phyloP scores from a whole-genome alignment of 1,140 invertebrate species.

The Drosophila leontia region DNA sequence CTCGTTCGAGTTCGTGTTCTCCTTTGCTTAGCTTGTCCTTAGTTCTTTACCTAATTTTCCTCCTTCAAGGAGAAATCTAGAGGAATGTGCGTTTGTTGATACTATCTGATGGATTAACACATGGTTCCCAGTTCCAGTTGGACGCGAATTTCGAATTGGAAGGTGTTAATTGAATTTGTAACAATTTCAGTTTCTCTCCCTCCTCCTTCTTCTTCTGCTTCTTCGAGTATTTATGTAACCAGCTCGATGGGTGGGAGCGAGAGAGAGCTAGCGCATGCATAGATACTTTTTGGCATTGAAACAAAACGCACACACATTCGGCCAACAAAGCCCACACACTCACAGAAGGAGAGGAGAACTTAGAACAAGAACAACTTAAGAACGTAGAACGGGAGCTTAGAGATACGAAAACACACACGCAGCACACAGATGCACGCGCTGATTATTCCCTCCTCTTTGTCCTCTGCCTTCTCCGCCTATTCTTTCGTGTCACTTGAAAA shows the following conservation, averaged over 20 bases:
- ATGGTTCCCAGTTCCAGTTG: conserved; percentile 30
- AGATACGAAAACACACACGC: conserved; percentile 35
- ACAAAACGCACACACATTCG: conserved; percentile 80
- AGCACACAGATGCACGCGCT: conserved; percentile 22
- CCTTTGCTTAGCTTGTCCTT: conserved; percentile 18
- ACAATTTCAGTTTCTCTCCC: conserved; percentile 44
- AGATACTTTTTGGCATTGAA: conserved; percentile 84
- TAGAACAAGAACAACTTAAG: conserved; percentile 62
- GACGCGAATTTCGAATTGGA: conserved; percentile 36
- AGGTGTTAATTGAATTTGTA: conserved; percentile 77
- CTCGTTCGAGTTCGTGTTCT: conserved; percentile 45
- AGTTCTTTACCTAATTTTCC: conserved; percentile 52
- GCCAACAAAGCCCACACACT: conserved; percentile 28
- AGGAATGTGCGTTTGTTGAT: conserved; percentile 38
- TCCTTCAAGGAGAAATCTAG: background rate
- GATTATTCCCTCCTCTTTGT: conserved; percentile 24
- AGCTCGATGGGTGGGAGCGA: conserved; percentile 52
- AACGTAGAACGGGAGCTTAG: conserved; percentile 55
- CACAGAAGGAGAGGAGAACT: conserved; percentile 46
- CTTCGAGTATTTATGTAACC: conserved; percentile 79
- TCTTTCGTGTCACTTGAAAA: conserved; percentile 19
- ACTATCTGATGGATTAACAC: conserved; percentile 21
- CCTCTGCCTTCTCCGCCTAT: conserved; percentile 1
- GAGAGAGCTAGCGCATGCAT: conserved; percentile 57
- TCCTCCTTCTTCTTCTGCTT: conserved; percentile 3